phyloP scores from a whole-genome alignment of 1,140 invertebrate genomes.

The Apis mellifera region DNA sequence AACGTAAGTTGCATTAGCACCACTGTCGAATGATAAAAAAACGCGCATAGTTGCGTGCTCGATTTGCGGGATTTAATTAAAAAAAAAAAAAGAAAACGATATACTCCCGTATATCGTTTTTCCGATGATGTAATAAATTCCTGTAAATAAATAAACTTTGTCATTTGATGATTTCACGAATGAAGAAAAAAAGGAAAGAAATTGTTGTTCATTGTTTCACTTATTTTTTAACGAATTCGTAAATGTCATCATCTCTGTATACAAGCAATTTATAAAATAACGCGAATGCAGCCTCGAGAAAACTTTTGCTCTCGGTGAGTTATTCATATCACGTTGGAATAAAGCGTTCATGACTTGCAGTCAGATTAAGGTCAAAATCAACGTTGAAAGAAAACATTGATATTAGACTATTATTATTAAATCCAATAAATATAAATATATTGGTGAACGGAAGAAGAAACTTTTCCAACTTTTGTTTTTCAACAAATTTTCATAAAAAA shows the following conservation, averaged over 20 bases:
- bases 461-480: too few relatives aligned
- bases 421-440: too few relatives aligned
- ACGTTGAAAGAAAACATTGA: neutral
- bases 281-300: too few relatives aligned
- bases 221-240: neutral
- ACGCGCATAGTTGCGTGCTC: slow-evolving; percentile 1
- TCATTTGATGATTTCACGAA: neutral
- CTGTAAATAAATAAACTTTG: neutral
- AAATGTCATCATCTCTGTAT: neutral
- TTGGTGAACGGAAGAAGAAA: too few relatives aligned
- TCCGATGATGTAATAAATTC: neutral
- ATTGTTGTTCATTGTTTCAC: too few relatives aligned
- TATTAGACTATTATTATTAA: neutral
- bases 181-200: too few relatives aligned
- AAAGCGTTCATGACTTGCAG: neutral
- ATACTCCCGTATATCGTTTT: neutral
- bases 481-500: too few relatives aligned
- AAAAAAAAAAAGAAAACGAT: too few relatives aligned
- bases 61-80: neutral
- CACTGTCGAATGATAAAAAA: neutral
- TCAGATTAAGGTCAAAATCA: neutral
- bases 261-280: too few relatives aligned
- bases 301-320: neutral
- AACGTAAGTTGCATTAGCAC: slow-evolving; percentile 4
- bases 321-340: neutral